Base-by-base conservation (phyloP, 2,888 invertebrate genomes). In the Melinaea menophilus region DNA sequence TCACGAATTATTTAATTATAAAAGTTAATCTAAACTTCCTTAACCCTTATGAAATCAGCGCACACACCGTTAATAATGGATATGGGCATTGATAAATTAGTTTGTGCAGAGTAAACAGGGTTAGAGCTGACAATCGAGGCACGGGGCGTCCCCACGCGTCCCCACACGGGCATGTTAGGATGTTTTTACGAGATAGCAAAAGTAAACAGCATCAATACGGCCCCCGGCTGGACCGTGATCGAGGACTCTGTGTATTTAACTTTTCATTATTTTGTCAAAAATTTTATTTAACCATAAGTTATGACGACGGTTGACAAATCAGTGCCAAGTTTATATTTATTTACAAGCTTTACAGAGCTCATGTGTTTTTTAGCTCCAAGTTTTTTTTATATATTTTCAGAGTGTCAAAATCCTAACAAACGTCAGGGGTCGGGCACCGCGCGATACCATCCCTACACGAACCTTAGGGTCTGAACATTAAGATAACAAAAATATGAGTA, bases 201-300 rank as follows among this genome's bases (percentile, higher is more conserved):
- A 63, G 81, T 74, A 85, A 82, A 85, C 84, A 85, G 78, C 82
- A 84, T 85, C 83, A 83, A 84, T 85, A 83, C 80, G 64, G 63
- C 55, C 63, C 69, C 66, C 65, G 61, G 47, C 66, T 58, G 56
- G 11, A 11, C 55, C 41, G 59, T 59, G 59, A 59, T 45, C 51
- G 51, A 51, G 51, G 51, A n/a, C 31, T 31, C 22, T 31, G 3
- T 31, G 11, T 11, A 51, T 31, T 41, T 41, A 41, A 41, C 41
- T 41, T 41, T 41, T 9, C 5, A 41, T 41, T 11, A 9, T 41
- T 41, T 9, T 41, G 7, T 41, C 11, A 41, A 41, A 2, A 31
- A 51, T 9, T 9, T 51, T 31, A 13, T 7, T 46, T 46, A 12
- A 12, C 11, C 3, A 11, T 11, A 4, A 46, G n/a, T 46, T n/a